Conservation (phyloP, 2,113 vertebrate species). For the Mirounga angustirostris region DNA sequence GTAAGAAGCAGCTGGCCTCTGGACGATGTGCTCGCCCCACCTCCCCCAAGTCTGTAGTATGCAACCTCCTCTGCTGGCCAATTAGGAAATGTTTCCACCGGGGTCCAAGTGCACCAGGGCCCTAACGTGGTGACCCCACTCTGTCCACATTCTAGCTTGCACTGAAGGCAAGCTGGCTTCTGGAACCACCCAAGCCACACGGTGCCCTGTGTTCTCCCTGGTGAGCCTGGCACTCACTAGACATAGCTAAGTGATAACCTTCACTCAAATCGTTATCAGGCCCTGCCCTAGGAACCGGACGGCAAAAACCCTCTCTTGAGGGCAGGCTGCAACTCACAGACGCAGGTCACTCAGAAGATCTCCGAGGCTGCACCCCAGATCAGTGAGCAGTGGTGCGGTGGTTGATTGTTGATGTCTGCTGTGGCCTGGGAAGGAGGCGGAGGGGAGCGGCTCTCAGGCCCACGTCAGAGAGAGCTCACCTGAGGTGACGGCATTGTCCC, state of each 20-base stretch:
- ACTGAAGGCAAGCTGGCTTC: not conserved
- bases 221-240: not conserved
- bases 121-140: fast-evolving
- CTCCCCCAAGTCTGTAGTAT: fast-evolving
- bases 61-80: not conserved
- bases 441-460: fast-evolving
- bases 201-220: not conserved
- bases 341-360: fast-evolving
- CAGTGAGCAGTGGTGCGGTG: fast-evolving
- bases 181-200: not conserved
- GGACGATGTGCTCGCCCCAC: not conserved
- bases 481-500: slow-evolving; percentile 76
- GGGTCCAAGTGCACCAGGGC: not conserved
- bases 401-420: slow-evolving; percentile 47
- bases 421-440: fast-evolving
- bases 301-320: not conserved
- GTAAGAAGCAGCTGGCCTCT: not conserved
- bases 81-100: not conserved
- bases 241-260: not conserved
- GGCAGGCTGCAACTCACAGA: not conserved
- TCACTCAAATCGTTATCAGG: not conserved
- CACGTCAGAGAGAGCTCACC: slow-evolving; percentile 76
- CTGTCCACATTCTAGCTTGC: not conserved
- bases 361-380: not conserved
- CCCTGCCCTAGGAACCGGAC: not conserved